Evolutionary conservation across 2,888 invertebrate genomes (phyloP), one percentile per base, ranked within the genome.

Genomic region (Hyposoter didymator): DNA sequence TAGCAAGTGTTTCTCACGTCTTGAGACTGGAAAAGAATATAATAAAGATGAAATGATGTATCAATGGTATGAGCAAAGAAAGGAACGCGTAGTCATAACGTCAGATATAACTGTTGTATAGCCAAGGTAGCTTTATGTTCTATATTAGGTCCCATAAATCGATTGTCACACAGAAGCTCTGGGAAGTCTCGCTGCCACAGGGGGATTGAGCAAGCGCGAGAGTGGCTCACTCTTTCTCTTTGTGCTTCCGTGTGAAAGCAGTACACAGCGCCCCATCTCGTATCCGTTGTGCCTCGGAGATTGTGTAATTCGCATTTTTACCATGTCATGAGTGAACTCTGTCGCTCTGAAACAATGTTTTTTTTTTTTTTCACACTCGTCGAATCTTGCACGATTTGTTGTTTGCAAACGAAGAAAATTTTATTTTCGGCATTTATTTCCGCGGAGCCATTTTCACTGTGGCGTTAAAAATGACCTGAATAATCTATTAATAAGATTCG

Each of bases 141-240:
- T 85, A 85, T 85, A 83, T 85, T 83, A 78, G 67, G 80, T 83
- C 64, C 80, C 79, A 79, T 83, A 69, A 83, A 85, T 85, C 85
- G 85, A 85, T 85, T 80, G 85, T 83, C 74, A 74, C 75, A 75
- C 73, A 69, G 82, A 78, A 28, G 67, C 64, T 74, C 75, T 72
- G 59, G 47, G 67, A 47, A 49, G 45, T 66, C 70, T 80, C 45
- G 85, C n/a, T n/a, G n/a, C 52, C 70, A 55, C 73, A 73, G 22
- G 55, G 55, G 62, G 59, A 82, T 80, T 76, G 82, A 80, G 82
- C 82, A 80, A 80, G 76, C 83, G 75, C 83, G 62, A 72, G 39
- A 55, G 22, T 45, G 19, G 28, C 69, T 45, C 55, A 22, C n/a
- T 69, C 81, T 35, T 62, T 67, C 82, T 83, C 62, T 70, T 14